These are phyloP conservation scores for Epiblema foenella DNA, from an alignment of 2,888 invertebrate genomes.

Conservation along the genomic window DNA sequence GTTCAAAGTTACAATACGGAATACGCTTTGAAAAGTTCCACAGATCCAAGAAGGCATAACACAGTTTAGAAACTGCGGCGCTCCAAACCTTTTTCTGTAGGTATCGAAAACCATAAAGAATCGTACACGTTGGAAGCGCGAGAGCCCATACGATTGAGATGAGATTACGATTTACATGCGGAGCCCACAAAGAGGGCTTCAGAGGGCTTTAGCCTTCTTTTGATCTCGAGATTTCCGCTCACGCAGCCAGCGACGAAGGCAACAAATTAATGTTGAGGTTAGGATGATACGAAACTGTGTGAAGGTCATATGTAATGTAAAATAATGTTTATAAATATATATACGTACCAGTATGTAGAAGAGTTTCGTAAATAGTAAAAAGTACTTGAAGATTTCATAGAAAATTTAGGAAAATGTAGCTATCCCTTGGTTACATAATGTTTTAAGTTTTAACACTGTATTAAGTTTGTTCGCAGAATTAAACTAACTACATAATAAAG, in stretches of 20 bases:
- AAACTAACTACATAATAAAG: too few relatives aligned
- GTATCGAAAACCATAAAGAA: background rate
- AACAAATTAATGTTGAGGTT: slow-evolving; percentile 17
- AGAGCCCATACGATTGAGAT: background rate
- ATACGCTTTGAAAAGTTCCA: background rate
- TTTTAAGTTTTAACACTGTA: too few relatives aligned
- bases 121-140: background rate
- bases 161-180: slow-evolving; percentile 18
- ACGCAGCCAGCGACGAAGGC: background rate
- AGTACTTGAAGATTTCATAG: too few relatives aligned
- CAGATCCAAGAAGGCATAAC: background rate
- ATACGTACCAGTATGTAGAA: too few relatives aligned
- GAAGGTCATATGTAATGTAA: slow-evolving; percentile 1
- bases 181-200: slow-evolving; percentile 20
- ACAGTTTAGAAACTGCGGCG: background rate
- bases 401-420: too few relatives aligned
- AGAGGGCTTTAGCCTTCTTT: slow-evolving; percentile 10
- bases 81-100: background rate
- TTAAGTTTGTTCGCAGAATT: too few relatives aligned
- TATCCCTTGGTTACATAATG: too few relatives aligned
- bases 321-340: background rate
- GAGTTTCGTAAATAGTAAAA: too few relatives aligned
- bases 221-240: slow-evolving; percentile 18
- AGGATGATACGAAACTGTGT: background rate
- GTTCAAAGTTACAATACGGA: background rate